Evolutionary conservation across 2,797 vertebrate genomes (phyloP).

Genomic region (Avahi laniger): DNA sequence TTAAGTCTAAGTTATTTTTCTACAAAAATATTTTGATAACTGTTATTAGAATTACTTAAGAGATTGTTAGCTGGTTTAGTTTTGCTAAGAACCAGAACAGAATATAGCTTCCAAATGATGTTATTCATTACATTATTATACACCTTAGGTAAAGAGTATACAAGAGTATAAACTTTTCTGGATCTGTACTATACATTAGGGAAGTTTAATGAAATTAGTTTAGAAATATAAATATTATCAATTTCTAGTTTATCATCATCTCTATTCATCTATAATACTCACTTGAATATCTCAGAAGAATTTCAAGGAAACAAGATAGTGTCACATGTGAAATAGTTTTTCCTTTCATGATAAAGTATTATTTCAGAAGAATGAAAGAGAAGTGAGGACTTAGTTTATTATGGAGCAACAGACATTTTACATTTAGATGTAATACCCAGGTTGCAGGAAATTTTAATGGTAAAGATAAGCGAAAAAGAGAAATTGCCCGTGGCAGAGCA

Average conservation of each 20-base stretch:
- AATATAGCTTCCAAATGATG: not conserved
- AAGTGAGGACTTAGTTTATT: slow-evolving; percentile 5
- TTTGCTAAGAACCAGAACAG: not conserved
- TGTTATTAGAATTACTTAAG: slow-evolving; percentile 11
- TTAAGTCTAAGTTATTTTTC: not conserved
- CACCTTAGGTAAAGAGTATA: not conserved
- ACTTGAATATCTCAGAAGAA: slow-evolving; percentile 24
- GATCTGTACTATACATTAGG: not conserved
- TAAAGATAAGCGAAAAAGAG: not conserved
- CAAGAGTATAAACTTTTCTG: not conserved
- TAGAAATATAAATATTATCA: not conserved
- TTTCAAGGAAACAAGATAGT: not conserved
- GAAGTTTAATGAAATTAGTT: slow-evolving; percentile 29
- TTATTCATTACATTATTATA: not conserved
- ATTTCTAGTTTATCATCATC: not conserved
- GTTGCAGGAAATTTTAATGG: slow-evolving; percentile 15
- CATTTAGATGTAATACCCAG: not conserved
- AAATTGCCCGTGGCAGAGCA: not conserved
- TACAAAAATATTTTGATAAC: slow-evolving; percentile 20
- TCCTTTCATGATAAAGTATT: not conserved
- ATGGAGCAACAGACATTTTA: not conserved
- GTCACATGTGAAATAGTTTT: not conserved
- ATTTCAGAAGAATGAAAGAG: not conserved
- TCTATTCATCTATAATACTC: not conserved
- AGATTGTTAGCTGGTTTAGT: not conserved